A percentile compares a stretch with the other conserved stretches of the same genome.
Conservation (phyloP, 2,888 invertebrate species). For the Rhagonycha lutea region DNA sequence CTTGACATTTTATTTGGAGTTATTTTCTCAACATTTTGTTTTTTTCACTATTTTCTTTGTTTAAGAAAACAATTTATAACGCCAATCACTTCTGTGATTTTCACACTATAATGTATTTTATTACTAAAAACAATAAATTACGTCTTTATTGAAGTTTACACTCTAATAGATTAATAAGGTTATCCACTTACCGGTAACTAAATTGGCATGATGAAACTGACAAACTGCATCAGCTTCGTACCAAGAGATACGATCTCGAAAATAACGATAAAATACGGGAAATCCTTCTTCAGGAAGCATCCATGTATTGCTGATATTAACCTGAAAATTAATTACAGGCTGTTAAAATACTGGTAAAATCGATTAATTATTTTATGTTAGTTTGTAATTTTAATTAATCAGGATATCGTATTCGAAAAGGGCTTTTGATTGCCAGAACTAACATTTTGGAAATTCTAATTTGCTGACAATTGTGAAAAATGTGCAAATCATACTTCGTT, state of each 20-base stretch:
- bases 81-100: neutral
- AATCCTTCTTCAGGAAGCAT: constrained; percentile 80
- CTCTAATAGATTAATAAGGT: neutral
- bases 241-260: constrained; percentile 83
- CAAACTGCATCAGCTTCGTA: constrained; percentile 83
- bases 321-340: constrained; percentile 57
- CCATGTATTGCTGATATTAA: constrained; percentile 83
- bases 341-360: neutral
- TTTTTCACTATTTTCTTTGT: too few relatives aligned
- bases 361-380: neutral
- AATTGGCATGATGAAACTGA: constrained; percentile 80
- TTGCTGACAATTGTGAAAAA: neutral
- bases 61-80: neutral
- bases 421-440: neutral
- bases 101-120: neutral
- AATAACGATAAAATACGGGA: constrained; percentile 82
- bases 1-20: neutral
- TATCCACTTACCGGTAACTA: constrained; percentile 73
- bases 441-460: neutral
- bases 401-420: neutral
- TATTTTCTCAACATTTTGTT: too few relatives aligned
- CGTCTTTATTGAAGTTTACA: neutral
- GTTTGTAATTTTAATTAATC: neutral
- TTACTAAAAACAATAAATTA: neutral
- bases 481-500: too few relatives aligned